phyloP scores from a whole-genome alignment of 37 sponge, comb jelly and placozoan genomes.

The Cliona cf. orientalis region DNA sequence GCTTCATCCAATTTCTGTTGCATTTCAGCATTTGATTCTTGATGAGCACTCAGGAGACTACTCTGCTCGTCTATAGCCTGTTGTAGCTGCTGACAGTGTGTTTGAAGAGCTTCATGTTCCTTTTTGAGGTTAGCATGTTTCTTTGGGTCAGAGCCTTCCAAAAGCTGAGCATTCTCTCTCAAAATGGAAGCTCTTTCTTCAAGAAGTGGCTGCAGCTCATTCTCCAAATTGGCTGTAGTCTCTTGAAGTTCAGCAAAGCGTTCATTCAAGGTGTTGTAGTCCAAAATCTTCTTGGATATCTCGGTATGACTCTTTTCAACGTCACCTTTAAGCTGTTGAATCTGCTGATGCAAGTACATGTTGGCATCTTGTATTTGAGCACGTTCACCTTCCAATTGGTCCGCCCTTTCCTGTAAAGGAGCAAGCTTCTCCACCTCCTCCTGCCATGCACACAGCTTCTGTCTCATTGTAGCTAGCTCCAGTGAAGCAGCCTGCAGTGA shows the following conservation, averaged over 20 bases:
- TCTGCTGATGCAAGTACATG: background rate
- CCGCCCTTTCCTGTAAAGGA: slow-evolving; percentile 22
- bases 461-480: slow-evolving; percentile 48
- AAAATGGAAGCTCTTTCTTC: slow-evolving; percentile 43
- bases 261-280: slow-evolving; percentile 24
- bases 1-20: slow-evolving; percentile 36
- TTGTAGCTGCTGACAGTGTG: background rate
- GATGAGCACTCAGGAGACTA: background rate
- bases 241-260: slow-evolving; percentile 28
- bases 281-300: background rate
- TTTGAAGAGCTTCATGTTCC: background rate
- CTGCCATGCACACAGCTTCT: slow-evolving; percentile 48
- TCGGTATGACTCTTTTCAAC: background rate
- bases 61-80: background rate
- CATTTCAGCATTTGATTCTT: slow-evolving; percentile 29
- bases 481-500: slow-evolving; percentile 11
- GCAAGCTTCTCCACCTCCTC: slow-evolving; percentile 37
- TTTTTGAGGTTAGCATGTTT: slow-evolving; percentile 43
- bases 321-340: background rate
- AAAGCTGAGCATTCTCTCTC: slow-evolving; percentile 32
- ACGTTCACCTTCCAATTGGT: background rate
- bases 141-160: slow-evolving; percentile 32
- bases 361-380: slow-evolving; percentile 6
- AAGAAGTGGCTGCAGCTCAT: slow-evolving; percentile 31
- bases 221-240: slow-evolving; percentile 42